Conservation (phyloP, 2,113 vertebrate species). For the Alaudala cheleensis region DNA sequence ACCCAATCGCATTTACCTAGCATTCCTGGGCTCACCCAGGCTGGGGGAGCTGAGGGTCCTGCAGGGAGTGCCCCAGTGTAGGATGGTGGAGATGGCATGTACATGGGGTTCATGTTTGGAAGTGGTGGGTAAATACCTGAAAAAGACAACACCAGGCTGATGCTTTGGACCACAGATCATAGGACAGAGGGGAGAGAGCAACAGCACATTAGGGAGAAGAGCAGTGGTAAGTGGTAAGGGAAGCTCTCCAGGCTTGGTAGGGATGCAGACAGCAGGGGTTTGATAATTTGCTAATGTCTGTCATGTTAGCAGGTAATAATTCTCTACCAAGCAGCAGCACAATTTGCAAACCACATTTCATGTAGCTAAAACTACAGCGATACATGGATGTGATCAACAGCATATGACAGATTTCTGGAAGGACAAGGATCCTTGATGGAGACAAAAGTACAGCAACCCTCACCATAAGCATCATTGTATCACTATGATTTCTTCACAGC, state of each 20-base stretch:
- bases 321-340: background rate
- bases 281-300: background rate
- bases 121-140: constrained; percentile 80
- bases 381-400: background rate
- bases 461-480: background rate
- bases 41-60: constrained; percentile 21
- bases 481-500: background rate
- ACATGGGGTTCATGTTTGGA: constrained; percentile 63
- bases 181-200: background rate
- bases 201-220: background rate
- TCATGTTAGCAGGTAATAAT: background rate
- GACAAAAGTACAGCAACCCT: background rate
- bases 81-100: constrained; percentile 84
- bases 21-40: constrained; percentile 9
- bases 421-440: background rate
- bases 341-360: background rate
- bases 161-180: background rate
- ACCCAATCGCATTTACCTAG: constrained; percentile 56
- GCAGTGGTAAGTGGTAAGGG: background rate
- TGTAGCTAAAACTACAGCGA: background rate
- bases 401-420: rapidly evolving
- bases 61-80: constrained; percentile 75
- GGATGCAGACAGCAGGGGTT: background rate
- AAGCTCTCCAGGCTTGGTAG: background rate
- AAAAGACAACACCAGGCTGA: background rate